phyloP scores from a whole-genome alignment of 2,888 invertebrate species.

The Halocaridina rubra region DNA sequence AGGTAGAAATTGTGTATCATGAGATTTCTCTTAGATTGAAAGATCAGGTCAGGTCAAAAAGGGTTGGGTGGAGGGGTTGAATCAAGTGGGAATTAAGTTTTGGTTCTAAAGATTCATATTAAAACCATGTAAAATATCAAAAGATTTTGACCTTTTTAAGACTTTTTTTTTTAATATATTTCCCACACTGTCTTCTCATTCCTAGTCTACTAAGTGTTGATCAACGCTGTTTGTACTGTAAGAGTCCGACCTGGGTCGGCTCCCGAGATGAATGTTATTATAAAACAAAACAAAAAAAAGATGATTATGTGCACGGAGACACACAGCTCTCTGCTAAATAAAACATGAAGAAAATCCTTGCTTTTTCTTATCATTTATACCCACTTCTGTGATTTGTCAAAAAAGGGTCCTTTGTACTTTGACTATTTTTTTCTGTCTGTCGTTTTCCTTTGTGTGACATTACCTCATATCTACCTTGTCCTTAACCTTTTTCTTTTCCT shows the following conservation, averaged over 20 bases:
- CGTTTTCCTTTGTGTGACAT: not conserved
- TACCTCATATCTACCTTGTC: too few species aligned
- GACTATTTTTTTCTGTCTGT: too few species aligned
- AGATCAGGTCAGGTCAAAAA: too few species aligned
- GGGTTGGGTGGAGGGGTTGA: too few species aligned
- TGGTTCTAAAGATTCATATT: too few species aligned
- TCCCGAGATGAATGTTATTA: slow-evolving; percentile 31
- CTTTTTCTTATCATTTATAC: not conserved
- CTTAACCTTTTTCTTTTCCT: too few species aligned
- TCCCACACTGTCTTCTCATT: slow-evolving; percentile 38
- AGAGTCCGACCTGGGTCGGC: slow-evolving; percentile 13
- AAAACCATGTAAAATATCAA: too few species aligned
- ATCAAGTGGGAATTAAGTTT: too few species aligned
- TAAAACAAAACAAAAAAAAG: too few species aligned
- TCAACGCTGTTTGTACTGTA: slow-evolving; percentile 20
- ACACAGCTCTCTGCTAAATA: slow-evolving; percentile 26
- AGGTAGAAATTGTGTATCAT: too few species aligned
- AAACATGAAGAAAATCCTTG: slow-evolving; percentile 18
- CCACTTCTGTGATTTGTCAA: not conserved
- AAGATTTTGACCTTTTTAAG: slow-evolving; percentile 13
- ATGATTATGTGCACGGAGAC: slow-evolving; percentile 41
- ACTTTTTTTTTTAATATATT: slow-evolving; percentile 27
- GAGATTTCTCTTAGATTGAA: too few species aligned
- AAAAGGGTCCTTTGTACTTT: not conserved
- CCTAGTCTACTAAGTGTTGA: slow-evolving; percentile 33